Conservation (phyloP, 2,113 vertebrate genomes). For the Dicrurus megarhynchus region DNA sequence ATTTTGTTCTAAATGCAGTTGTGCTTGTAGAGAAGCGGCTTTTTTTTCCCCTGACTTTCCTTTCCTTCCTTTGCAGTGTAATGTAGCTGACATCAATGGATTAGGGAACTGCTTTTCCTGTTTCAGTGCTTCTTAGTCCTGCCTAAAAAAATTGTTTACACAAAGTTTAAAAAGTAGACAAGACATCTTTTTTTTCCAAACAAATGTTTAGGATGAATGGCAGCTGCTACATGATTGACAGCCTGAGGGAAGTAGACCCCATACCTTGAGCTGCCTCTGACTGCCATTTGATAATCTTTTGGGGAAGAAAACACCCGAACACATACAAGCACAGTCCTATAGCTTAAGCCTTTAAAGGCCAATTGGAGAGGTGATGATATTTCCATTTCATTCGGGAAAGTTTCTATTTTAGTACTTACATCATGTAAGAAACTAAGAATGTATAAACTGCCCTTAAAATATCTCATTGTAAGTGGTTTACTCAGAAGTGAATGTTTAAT, state of each 20-base stretch:
- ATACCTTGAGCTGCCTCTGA: background rate
- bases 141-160: slow-evolving; percentile 43
- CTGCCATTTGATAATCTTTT: background rate
- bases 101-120: slow-evolving; percentile 17
- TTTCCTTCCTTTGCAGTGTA: background rate
- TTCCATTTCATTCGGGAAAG: background rate
- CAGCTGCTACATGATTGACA: background rate
- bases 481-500: background rate
- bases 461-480: background rate
- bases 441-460: background rate
- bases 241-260: background rate
- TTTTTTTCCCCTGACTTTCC: background rate
- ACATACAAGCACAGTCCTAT: background rate
- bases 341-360: background rate
- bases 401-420: background rate
- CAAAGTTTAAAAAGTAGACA: slow-evolving; percentile 35
- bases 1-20: background rate
- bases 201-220: background rate
- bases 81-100: background rate
- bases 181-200: slow-evolving; percentile 17
- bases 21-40: background rate
- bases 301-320: background rate
- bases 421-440: background rate
- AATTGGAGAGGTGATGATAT: background rate
- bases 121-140: slow-evolving; percentile 24